A percentile compares a stretch with the other conserved stretches of the same genome.
phyloP scores from a whole-genome alignment of 2,888 invertebrate species.

The Spilosoma lubricipeda region DNA sequence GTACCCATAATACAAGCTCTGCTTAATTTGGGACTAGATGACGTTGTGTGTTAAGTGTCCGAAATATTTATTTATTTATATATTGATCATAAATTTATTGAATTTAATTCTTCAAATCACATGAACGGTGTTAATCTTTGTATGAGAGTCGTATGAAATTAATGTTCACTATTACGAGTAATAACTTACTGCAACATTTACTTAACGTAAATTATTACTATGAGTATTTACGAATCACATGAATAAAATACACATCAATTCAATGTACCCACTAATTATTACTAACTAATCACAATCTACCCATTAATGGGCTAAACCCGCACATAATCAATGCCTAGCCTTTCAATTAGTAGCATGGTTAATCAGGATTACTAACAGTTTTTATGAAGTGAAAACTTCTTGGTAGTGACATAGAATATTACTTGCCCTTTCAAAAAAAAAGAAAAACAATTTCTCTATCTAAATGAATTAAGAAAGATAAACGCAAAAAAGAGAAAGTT shows the following conservation, averaged over 20 bases:
- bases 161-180: not conserved
- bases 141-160: conserved; percentile 4
- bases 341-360: not conserved
- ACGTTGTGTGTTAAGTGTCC: no score
- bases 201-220: not conserved
- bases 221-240: not conserved
- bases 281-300: not conserved
- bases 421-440: no score
- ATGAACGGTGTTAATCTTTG: conserved; percentile 4
- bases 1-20: no score
- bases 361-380: no score
- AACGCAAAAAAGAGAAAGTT: no score
- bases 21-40: no score
- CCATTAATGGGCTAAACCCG: not conserved
- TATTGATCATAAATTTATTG: not conserved
- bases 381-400: no score
- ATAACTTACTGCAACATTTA: conserved; percentile 10
- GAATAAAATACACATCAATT: not conserved
- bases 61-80: no score
- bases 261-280: not conserved
- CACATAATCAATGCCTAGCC: not conserved
- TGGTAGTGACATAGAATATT: no score
- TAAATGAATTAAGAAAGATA: no score
- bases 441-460: no score
- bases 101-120: not conserved